These are phyloP conservation scores for Parotia lawesii DNA, from an alignment of 2,113 vertebrate genomes.

Conservation along the genomic window DNA sequence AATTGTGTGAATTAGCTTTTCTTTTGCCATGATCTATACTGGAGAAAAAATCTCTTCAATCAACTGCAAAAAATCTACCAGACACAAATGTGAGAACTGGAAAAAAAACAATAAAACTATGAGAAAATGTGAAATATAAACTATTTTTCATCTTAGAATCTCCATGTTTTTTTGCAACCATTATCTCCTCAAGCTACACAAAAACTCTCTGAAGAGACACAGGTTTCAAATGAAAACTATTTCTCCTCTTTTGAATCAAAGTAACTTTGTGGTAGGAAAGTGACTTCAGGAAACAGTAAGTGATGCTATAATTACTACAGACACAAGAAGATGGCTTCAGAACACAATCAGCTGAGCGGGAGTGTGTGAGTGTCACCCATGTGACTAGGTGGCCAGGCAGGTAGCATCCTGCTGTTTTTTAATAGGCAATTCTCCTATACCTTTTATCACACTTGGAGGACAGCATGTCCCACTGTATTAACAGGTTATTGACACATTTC, in stretches of 20 bases:
- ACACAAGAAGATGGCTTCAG: not conserved
- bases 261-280: not conserved
- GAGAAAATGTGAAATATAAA: not conserved
- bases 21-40: not conserved
- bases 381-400: not conserved
- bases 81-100: not conserved
- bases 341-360: not conserved
- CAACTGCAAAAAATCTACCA: not conserved
- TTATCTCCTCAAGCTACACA: not conserved
- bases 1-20: not conserved
- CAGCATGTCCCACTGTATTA: not conserved
- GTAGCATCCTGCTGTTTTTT: not conserved
- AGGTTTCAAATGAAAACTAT: not conserved
- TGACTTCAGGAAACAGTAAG: not conserved
- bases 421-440: not conserved
- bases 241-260: not conserved
- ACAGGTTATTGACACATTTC: not conserved
- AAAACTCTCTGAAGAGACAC: not conserved
- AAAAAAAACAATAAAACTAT: not conserved
- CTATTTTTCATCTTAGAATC: not conserved
- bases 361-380: not conserved
- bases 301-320: not conserved
- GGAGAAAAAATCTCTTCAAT: not conserved
- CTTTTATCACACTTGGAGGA: not conserved
- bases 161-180: not conserved